Percentiles rank a stretch among this genome's conserved stretches.
Conservation (phyloP, 2,888 invertebrate species). For the Andrena flavipes region DNA sequence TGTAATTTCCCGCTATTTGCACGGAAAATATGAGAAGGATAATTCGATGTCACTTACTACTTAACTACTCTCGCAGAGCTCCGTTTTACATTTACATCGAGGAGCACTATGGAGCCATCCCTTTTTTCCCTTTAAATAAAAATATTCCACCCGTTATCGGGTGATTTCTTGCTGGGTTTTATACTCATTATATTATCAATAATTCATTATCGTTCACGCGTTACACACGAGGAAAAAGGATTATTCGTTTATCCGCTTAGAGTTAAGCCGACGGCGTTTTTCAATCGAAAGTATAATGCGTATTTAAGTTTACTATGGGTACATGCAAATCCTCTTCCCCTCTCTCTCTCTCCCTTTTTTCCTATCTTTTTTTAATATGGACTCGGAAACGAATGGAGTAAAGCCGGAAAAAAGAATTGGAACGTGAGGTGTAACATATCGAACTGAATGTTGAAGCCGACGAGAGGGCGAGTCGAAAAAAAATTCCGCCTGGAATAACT, state of each 20-base stretch:
- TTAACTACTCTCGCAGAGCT: neutral
- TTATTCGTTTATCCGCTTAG: constrained; percentile 34
- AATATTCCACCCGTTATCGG: neutral
- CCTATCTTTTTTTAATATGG: constrained; percentile 36
- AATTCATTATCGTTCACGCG: constrained; percentile 1
- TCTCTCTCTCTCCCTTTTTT: constrained; percentile 24
- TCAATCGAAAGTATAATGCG: constrained; percentile 50
- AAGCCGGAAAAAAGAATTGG: constrained; percentile 64
- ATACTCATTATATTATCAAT: neutral
- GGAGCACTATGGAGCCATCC: neutral
- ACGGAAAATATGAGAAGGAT: neutral
- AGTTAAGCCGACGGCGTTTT: constrained; percentile 24
- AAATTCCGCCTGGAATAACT: constrained; percentile 73
- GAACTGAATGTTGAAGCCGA: constrained; percentile 71
- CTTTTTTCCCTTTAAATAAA: neutral
- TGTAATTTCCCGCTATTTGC: neutral
- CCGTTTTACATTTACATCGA: neutral
- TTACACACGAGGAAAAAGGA: neutral
- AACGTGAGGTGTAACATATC: constrained; percentile 72
- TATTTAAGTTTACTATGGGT: constrained; percentile 54
- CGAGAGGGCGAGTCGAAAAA: constrained; percentile 61
- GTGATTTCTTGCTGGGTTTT: neutral
- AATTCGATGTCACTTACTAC: no score
- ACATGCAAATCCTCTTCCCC: constrained; percentile 35
- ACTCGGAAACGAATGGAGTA: constrained; percentile 59